Percentiles rank a stretch among this genome's conserved stretches.
Conservation (phyloP, 2,113 vertebrate species). For the Indicator indicator region DNA sequence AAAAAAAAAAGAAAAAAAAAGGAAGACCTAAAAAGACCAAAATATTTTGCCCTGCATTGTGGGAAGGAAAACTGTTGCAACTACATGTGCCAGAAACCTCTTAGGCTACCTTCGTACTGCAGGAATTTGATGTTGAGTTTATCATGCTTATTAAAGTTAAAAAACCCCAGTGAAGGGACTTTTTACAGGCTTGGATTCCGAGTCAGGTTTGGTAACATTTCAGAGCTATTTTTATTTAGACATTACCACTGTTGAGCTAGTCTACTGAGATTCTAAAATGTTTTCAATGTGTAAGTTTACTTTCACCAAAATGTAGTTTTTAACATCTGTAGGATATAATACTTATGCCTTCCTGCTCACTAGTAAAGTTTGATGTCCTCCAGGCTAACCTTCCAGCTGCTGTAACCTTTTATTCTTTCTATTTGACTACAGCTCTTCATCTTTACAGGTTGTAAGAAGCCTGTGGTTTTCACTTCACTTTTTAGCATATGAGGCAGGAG, state of each 20-base stretch:
- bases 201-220: not conserved
- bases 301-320: not conserved
- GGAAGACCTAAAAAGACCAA: too few species aligned
- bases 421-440: not conserved
- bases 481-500: not conserved
- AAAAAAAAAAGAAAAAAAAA: too few species aligned
- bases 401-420: not conserved
- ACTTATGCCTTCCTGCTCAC: not conserved
- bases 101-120: not conserved
- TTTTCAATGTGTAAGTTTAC: not conserved
- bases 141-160: not conserved
- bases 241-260: not conserved
- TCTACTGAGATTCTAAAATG: not conserved
- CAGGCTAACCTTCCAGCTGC: not conserved
- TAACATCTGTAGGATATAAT: not conserved
- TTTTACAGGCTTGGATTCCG: not conserved
- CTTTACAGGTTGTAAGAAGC: not conserved
- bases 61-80: not conserved
- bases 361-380: not conserved
- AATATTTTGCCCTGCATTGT: not conserved
- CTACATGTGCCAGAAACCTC: not conserved
- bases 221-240: not conserved
- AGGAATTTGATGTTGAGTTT: not conserved
- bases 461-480: not conserved
- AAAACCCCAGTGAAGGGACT: not conserved